Base-by-base conservation (phyloP, 1,140 invertebrate species). In the Aphelenchoides besseyi region DNA sequence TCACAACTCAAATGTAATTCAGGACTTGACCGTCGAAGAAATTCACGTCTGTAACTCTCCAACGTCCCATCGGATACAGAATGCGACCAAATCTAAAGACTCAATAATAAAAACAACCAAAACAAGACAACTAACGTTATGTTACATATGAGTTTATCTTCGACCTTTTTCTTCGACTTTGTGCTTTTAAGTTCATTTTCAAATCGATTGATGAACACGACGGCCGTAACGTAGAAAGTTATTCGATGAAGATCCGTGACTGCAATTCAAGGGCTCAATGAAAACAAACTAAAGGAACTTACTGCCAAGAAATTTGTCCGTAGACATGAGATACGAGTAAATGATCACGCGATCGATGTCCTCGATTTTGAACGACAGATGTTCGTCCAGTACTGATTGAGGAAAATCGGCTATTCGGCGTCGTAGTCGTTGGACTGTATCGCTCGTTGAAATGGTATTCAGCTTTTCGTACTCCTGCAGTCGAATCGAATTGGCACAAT, bases 251-350 rank as follows among this genome's bases (percentile, higher is more conserved):
- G 5, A 8, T 59, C 55, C 18, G 5, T 23, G 18, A 59, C 55
- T 59, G 18, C 5, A 59, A 8, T n/a, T 28, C 55, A 59, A 23
- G 41, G 12, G 41, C 12, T 48, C 41, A 33, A 59, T 28, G 32
- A 8, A 33, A 59, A 59, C 5, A 33, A 23, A 8, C 5, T 8
- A 59, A 59, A 8, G 18, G 18, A 8, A 59, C 55, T 59, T 33
- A 59, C 55, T 59, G 5, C 55, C 55, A 33, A 59, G 55, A 33
- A 59, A 59, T 23, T 59, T 59, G 5, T 59, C 55, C 18, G 55
- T 59, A 8, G 55, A 59, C 55, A 59, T 8, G 5, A 59, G 23
- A 33, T 59, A 8, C 12, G 55, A 59, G 18, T 59, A 18, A 5
- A 18, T 23, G 55, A 59, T 8, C 55, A 33, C 16, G 5, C 5